Base-by-base conservation (phyloP, 1,140 invertebrate genomes). In the Meloidogyne exigua region DNA sequence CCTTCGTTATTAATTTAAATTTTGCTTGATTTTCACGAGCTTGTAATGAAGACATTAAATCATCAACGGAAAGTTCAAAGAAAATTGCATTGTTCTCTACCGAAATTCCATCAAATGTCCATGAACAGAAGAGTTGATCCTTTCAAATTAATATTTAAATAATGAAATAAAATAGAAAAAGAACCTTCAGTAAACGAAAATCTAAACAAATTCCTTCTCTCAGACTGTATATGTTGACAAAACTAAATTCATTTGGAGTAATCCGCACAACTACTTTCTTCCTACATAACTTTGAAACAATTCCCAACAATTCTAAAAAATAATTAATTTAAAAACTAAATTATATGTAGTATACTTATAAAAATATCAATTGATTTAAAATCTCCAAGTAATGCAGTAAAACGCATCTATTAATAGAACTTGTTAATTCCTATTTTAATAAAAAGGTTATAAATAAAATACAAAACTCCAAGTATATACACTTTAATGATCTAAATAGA, bases 11-110 rank as follows among this genome's bases (percentile, higher is more conserved):
- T 26, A 76, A 42, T 32, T 76, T 76, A 12, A 76, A 39, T 66
- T 76, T 76, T n/a, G 66, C 49, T 65, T 64, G 62, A 39, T 39
- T 78, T 23, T 75, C 76, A 23, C 42, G 49, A 36, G 39, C 3
- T 26, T 76, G 71, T 26, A 76, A 18, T 65, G 76, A 76, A 13
- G 13, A 12, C 26, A 77, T 26, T 1, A 76, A 57, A 23, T 76
- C 76, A 42, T 76, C 76, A 21, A 57, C 78, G 28, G 73, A 39
- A n/a, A 76, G 32, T 23, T 76, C 73, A 39, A 76, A 76, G 75
- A 76, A 64, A 49, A 76, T 77, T n/a, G 73, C 71, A n/a, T 76
- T 76, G 25, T 76, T 63, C 18, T 76, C 72, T 11, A 12, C 72
- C 0, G 76, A 76, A 25, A 76, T 75, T 12, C 76, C 76, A 21